Conservation (phyloP, 2,113 vertebrate genomes). For the Leiothrix lutea region DNA sequence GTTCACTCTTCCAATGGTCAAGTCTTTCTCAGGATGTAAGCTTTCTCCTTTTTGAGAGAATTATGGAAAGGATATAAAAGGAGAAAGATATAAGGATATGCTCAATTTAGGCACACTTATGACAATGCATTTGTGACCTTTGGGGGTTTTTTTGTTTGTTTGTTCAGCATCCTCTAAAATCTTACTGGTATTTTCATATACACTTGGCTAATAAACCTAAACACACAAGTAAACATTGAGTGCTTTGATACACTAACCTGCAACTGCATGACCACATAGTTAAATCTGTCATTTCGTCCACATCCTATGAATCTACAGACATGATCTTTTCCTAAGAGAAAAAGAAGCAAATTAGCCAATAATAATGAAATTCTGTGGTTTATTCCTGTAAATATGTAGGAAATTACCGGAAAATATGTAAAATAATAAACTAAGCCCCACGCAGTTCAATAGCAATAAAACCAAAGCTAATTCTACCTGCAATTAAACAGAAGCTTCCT, state of each 20-base stretch:
- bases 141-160: neutral
- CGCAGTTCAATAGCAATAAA: neutral
- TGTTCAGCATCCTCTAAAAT: neutral
- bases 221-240: neutral
- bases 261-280: slow-evolving; percentile 98
- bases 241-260: slow-evolving; percentile 79
- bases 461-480: neutral
- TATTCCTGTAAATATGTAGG: neutral
- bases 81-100: neutral
- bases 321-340: slow-evolving; percentile 90
- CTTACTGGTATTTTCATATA: neutral
- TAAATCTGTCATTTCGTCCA: slow-evolving; percentile 96
- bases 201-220: neutral
- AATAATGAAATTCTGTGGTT: neutral
- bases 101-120: neutral
- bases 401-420: neutral
- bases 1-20: neutral
- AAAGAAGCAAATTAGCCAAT: neutral
- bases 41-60: neutral
- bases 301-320: slow-evolving; percentile 97
- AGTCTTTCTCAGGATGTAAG: neutral
- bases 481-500: neutral
- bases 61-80: neutral
- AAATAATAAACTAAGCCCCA: neutral
- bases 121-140: neutral